A percentile compares a stretch with the other conserved stretches of the same genome.
phyloP scores from a whole-genome alignment of 1,140 invertebrate genomes.

The Monomorium pharaonis region DNA sequence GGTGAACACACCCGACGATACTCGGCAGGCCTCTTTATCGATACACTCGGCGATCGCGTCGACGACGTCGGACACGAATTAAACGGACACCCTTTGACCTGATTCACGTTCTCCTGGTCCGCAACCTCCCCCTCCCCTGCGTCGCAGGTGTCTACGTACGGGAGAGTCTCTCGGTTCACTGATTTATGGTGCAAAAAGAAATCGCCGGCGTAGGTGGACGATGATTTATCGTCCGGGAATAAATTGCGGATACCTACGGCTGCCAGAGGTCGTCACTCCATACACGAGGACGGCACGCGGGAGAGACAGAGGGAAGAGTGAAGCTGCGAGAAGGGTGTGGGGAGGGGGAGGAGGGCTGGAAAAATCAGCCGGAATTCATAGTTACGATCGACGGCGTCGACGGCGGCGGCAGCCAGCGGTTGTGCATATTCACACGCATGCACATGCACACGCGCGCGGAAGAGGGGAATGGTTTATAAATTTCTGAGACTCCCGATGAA shows the following conservation, averaged over 20 bases:
- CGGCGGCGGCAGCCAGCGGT: too few relatives aligned
- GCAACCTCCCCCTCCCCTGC: neutral
- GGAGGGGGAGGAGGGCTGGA: neutral
- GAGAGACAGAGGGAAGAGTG: slow-evolving; percentile 27
- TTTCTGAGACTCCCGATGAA: slow-evolving; percentile 61
- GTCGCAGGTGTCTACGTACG: slow-evolving; percentile 46
- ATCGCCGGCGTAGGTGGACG: slow-evolving; percentile 78
- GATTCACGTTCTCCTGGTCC: neutral
- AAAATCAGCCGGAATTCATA: slow-evolving; percentile 55
- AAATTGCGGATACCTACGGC: slow-evolving; percentile 75
- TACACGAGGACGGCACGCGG: slow-evolving; percentile 14
- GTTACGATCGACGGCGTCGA: slow-evolving; percentile 35
- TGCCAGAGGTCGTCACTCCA: slow-evolving; percentile 63
- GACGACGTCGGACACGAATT: slow-evolving; percentile 41
- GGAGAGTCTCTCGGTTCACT: slow-evolving; percentile 55
- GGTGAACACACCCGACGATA: neutral
- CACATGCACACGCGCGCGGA: neutral
- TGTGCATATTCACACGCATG: neutral
- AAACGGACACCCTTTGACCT: slow-evolving; percentile 47
- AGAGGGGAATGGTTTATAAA: slow-evolving; percentile 31
- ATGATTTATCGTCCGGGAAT: slow-evolving; percentile 77
- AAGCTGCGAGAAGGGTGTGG: neutral
- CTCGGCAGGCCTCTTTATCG: neutral
- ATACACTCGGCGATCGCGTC: slow-evolving; percentile 4
- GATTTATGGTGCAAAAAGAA: slow-evolving; percentile 79